Base-by-base conservation (phyloP, 1,140 invertebrate genomes). In the Coenobita brevimanus region DNA sequence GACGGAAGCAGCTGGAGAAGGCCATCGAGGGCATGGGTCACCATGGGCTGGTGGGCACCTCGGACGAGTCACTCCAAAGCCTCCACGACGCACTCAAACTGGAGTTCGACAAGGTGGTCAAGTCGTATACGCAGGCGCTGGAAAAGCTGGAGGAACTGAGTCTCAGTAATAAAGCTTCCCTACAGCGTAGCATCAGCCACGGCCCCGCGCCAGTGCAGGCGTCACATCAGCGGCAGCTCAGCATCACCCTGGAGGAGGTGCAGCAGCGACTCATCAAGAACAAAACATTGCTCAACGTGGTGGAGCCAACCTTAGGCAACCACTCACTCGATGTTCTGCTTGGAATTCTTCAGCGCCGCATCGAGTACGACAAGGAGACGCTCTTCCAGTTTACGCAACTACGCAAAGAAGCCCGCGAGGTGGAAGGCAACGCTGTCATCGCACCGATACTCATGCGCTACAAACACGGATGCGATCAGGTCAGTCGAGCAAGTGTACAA, bases 211-310 rank as follows among this genome's bases (percentile, higher is more conserved):
- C 97, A 21, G 96, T 97, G 0, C 95, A 96, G 67, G 96, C 96
- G 0, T 97, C 96, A 27, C 97, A 98, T 93, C 97, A 98, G 93
- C 93, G 97, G 46, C 95, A 98, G 43, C 93, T 98, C 82, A 96
- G 96, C 62, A 94, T 98, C 36, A 95, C 95, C 60, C 95, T 97
- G 91, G 94, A 94, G 4, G 96, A 97, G 91, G 93, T 95, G 67
- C 97, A 98, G 92, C 95, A 97, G 88, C 93, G 97, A 3, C 93
- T 98, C 24, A 98, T 98, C 90, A 97, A 98, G 93, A 98, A 98
- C 93, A 97, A 97, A 92, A 96, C 96, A 0, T 92, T 98, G 33
- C 93, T 98, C 67, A 98, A 97, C 90, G 95, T 97, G 43, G 93
- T 98, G 67, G 97, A 98, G 92, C 94, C 94, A 10, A 93, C 94